phyloP scores from a whole-genome alignment of 2,797 vertebrate genomes.

The Eidolon dupreanum region DNA sequence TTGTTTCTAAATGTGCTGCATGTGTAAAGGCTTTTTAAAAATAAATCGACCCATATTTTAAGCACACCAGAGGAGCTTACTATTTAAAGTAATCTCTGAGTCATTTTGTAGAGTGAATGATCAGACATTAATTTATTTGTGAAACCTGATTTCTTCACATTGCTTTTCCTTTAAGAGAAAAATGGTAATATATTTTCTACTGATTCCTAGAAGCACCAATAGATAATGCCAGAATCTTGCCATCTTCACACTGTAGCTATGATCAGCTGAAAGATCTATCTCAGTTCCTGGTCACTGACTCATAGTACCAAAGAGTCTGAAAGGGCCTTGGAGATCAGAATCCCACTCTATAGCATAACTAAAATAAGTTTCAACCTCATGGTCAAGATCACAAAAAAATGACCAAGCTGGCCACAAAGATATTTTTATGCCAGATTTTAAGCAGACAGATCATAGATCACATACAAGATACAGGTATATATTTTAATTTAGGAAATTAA shows the following conservation, averaged over 20 bases:
- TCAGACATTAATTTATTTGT: conserved; percentile 50
- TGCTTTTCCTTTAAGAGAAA: conserved; percentile 54
- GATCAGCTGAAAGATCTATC: background rate
- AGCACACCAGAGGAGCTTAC: conserved; percentile 42
- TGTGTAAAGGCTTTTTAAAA: conserved; percentile 63
- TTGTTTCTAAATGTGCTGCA: conserved; percentile 61
- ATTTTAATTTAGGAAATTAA: background rate
- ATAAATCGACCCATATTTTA: conserved; percentile 69
- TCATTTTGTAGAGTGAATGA: conserved; percentile 59
- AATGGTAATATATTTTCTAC: conserved; percentile 10
- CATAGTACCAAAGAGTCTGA: background rate
- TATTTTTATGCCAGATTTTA: conserved; percentile 41
- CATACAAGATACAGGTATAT: background rate
- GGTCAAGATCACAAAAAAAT: background rate
- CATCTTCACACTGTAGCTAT: background rate
- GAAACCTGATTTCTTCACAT: conserved; percentile 34
- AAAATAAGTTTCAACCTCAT: conserved; percentile 18
- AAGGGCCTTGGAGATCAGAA: background rate
- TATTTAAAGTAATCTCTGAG: conserved; percentile 68
- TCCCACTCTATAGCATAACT: background rate
- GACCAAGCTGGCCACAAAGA: background rate
- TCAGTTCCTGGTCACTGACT: conserved; percentile 15
- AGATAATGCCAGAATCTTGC: conserved; percentile 11
- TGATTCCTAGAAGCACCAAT: conserved; percentile 36
- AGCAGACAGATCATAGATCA: background rate